Conservation (phyloP, 2,888 invertebrate species). For the Maniola hyperantus region DNA sequence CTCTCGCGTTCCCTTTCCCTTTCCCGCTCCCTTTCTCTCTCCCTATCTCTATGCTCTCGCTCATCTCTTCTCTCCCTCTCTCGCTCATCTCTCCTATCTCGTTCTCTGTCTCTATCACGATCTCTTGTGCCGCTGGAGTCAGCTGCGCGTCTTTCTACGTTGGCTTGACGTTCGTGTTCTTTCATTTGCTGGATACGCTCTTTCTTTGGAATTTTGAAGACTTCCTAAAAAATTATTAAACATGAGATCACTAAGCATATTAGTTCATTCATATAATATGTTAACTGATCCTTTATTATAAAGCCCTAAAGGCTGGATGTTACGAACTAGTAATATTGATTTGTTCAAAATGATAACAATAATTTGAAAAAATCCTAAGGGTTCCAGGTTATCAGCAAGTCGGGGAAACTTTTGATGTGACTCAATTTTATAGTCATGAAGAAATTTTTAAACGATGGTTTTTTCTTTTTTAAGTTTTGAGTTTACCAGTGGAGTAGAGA, state of each 20-base stretch:
- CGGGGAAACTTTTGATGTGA: no score
- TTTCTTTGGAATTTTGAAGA: constrained; percentile 96
- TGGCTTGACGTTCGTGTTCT: constrained; percentile 96
- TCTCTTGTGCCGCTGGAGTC: constrained; percentile 73
- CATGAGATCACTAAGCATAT: no score
- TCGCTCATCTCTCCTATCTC: constrained; percentile 52
- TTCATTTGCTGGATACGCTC: constrained; percentile 97
- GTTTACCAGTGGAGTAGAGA: no score
- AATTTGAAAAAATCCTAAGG: neutral
- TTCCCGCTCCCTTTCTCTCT: constrained; percentile 55
- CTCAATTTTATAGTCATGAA: no score
- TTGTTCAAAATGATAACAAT: no score
- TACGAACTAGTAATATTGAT: no score
- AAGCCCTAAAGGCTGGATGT: no score
- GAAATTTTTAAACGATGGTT: neutral
- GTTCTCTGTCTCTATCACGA: constrained; percentile 58
- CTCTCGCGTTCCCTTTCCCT: constrained; percentile 57
- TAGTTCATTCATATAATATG: no score
- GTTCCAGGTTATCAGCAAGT: no score
- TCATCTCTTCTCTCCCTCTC: constrained; percentile 51
- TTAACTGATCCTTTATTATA: no score
- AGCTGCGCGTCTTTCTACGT: constrained; percentile 79
- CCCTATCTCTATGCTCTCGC: constrained; percentile 55
- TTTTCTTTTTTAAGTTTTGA: neutral
- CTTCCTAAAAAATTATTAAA: constrained; percentile 62